A percentile compares a stretch with the other conserved stretches of the same genome.
Conservation (phyloP, 2,797 vertebrate species). For the Hydrolagus colliei region DNA sequence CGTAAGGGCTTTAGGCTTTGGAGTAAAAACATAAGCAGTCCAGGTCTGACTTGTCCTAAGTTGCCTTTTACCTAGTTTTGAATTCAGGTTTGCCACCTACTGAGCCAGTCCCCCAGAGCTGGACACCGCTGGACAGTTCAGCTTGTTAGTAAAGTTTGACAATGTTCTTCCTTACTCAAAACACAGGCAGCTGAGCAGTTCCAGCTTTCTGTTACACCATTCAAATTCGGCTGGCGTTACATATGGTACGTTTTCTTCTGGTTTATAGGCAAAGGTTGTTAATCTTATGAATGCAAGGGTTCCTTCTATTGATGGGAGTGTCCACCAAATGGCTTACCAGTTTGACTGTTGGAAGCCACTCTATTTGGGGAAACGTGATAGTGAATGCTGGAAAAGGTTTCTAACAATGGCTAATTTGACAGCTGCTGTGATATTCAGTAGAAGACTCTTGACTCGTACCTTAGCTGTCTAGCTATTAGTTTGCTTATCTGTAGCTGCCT, state of each 20-base stretch:
- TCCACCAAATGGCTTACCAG: too few species aligned
- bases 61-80: background rate
- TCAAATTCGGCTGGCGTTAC: background rate
- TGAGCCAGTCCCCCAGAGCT: too few species aligned
- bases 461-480: background rate
- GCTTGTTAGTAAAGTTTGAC: too few species aligned
- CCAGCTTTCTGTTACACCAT: background rate
- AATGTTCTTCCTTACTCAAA: background rate
- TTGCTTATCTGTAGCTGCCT: background rate
- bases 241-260: background rate
- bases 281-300: background rate
- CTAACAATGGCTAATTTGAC: background rate
- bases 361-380: background rate
- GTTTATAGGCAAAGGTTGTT: background rate
- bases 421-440: background rate
- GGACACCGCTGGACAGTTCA: too few species aligned
- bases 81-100: background rate
- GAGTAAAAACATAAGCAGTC: background rate
- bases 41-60: background rate
- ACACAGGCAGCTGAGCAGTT: background rate
- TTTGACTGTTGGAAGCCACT: background rate
- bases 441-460: background rate
- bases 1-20: too few species aligned
- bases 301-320: too few species aligned
- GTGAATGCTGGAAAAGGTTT: background rate